Percentiles rank a stretch among this genome's conserved stretches.
Conservation (phyloP, 2,888 invertebrate species). For the Cosmia trapezina region DNA sequence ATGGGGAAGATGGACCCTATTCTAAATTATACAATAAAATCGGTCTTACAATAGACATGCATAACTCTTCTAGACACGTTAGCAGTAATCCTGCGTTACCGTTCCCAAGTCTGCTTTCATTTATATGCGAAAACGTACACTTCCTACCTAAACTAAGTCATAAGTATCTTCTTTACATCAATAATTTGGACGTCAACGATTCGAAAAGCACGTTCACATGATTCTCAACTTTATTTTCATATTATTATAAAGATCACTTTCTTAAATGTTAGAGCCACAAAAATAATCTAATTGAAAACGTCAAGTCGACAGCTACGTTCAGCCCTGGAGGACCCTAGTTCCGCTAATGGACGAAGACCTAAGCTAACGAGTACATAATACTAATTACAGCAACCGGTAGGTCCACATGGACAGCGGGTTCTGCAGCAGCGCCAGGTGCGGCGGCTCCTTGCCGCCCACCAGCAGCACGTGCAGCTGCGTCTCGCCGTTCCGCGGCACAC, state of each 20-base stretch:
- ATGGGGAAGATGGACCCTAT: background rate
- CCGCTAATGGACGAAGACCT: constrained; percentile 67
- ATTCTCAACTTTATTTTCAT: constrained; percentile 46
- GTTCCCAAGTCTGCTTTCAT: constrained; percentile 24
- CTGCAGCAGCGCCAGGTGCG: constrained; percentile 94
- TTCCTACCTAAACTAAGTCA: constrained; percentile 56
- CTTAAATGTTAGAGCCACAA: constrained; percentile 52
- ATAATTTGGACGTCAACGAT: constrained; percentile 68
- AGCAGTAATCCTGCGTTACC: constrained; percentile 26
- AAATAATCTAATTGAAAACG: constrained; percentile 59
- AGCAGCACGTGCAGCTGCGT: constrained; percentile 83
- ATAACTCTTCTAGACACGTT: background rate
- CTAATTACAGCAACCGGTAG: constrained; percentile 89
- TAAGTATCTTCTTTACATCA: constrained; percentile 60
- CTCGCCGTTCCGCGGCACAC: constrained; percentile 73
- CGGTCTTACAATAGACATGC: constrained; percentile 12
- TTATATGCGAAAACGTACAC: constrained; percentile 42
- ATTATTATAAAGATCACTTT: constrained; percentile 47
- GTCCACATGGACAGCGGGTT: constrained; percentile 95
- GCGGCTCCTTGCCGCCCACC: constrained; percentile 95
- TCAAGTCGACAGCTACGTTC: constrained; percentile 52
- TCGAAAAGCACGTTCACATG: constrained; percentile 60
- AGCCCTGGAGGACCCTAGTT: constrained; percentile 54
- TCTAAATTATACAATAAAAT: constrained; percentile 2
- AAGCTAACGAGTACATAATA: constrained; percentile 35